Evolutionary conservation across 2,797 vertebrate species (phyloP).

Genomic region (Sparidentex hasta): DNA sequence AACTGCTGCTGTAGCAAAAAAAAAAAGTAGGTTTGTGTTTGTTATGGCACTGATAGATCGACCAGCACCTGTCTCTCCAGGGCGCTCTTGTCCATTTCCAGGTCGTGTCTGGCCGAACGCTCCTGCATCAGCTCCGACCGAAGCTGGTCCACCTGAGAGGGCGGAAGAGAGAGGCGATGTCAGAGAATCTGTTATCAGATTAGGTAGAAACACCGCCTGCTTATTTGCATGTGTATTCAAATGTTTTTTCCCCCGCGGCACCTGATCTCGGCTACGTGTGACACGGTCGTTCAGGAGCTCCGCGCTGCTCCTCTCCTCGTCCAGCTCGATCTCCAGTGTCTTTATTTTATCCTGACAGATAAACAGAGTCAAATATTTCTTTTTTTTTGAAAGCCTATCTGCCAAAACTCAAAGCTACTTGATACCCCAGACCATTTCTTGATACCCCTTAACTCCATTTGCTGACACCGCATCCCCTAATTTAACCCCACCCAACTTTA

Average conservation of each 20-base stretch:
- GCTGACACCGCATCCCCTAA: neutral
- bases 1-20: neutral
- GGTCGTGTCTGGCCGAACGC: constrained; percentile 91
- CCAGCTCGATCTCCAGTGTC: constrained; percentile 91
- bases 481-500: constrained; percentile 23
- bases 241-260: constrained; percentile 62
- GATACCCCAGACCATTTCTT: neutral
- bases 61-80: constrained; percentile 91
- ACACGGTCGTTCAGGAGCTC: constrained; percentile 93
- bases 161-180: neutral
- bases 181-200: neutral
- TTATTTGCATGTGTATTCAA: constrained; percentile 60
- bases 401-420: neutral
- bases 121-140: constrained; percentile 95
- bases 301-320: constrained; percentile 90
- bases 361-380: neutral
- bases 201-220: neutral
- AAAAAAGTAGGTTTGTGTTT: too few species aligned
- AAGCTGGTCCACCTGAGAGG: constrained; percentile 91
- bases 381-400: neutral
- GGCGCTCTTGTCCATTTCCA: constrained; percentile 94
- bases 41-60: neutral
- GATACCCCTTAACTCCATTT: neutral
- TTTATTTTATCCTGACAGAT: constrained; percentile 91
- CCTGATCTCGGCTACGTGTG: constrained; percentile 92